Conservation (phyloP, 2,888 invertebrate species). For the Notodonta dromedarius region DNA sequence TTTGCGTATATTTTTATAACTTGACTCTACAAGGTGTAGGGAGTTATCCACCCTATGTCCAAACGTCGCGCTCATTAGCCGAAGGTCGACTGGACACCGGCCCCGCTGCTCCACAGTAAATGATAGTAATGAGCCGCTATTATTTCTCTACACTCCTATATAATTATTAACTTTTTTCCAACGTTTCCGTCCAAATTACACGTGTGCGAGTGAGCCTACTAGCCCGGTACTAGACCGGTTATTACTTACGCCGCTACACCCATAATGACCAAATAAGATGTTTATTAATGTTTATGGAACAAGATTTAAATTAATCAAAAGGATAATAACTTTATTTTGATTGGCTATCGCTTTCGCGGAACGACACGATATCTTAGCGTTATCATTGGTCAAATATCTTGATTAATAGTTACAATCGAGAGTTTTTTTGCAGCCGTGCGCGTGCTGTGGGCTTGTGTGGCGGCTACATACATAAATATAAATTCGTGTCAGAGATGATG, state of each 20-base stretch:
- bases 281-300: conserved; percentile 61
- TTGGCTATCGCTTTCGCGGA: conserved; percentile 45
- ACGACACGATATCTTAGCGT: conserved; percentile 19
- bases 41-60: background rate
- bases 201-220: conserved; percentile 34
- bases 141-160: conserved; percentile 64
- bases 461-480: conserved; percentile 5
- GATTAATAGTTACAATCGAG: conserved; percentile 31
- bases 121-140: conserved; percentile 75
- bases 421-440: conserved; percentile 22
- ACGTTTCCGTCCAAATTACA: conserved; percentile 71
- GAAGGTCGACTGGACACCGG: conserved; percentile 45
- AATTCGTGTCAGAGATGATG: conserved; percentile 4
- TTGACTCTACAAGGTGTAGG: background rate
- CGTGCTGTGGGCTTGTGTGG: background rate
- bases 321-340: conserved; percentile 60
- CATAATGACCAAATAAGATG: conserved; percentile 67
- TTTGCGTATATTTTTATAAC: no score
- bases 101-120: conserved; percentile 49
- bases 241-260: conserved; percentile 53
- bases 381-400: conserved; percentile 30
- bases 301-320: conserved; percentile 64
- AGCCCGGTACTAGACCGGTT: conserved; percentile 25
- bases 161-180: conserved; percentile 75
- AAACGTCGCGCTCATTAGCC: conserved; percentile 59